These are phyloP conservation scores for Diploptera punctata DNA, from an alignment of 2,888 invertebrate species.

Conservation along the genomic window DNA sequence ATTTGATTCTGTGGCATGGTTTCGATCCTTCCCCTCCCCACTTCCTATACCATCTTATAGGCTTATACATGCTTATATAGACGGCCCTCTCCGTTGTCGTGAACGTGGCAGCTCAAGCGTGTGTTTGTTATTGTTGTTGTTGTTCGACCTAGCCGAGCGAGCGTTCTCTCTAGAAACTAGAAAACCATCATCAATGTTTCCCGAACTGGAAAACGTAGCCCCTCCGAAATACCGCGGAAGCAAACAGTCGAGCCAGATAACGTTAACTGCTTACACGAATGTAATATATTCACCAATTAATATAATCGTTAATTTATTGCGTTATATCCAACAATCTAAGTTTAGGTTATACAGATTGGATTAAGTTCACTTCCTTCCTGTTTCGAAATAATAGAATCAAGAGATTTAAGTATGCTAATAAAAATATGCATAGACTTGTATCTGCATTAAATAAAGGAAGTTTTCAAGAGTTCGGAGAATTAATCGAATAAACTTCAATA, in stretches of 20 bases:
- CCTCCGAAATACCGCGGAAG: background rate
- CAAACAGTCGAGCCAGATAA: background rate
- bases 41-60: background rate
- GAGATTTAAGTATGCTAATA: too few species aligned
- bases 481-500: too few species aligned
- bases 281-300: too few species aligned
- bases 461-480: too few species aligned
- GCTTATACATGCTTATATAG: slow-evolving; percentile 1
- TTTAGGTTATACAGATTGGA: too few species aligned
- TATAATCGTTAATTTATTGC: too few species aligned
- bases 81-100: background rate
- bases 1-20: slow-evolving; percentile 30
- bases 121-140: slow-evolving; percentile 11
- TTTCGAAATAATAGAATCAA: too few species aligned
- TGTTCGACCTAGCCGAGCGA: slow-evolving; percentile 16
- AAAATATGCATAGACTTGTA: too few species aligned
- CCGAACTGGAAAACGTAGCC: slow-evolving; percentile 10
- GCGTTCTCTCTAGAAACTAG: slow-evolving; percentile 5
- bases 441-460: too few species aligned
- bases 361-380: too few species aligned
- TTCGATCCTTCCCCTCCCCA: background rate
- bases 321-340: too few species aligned
- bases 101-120: background rate
- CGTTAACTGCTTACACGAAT: too few species aligned
- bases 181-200: slow-evolving; percentile 11